Base-by-base conservation (phyloP, 2,797 vertebrate species). In the Sternotherus odoratus region DNA sequence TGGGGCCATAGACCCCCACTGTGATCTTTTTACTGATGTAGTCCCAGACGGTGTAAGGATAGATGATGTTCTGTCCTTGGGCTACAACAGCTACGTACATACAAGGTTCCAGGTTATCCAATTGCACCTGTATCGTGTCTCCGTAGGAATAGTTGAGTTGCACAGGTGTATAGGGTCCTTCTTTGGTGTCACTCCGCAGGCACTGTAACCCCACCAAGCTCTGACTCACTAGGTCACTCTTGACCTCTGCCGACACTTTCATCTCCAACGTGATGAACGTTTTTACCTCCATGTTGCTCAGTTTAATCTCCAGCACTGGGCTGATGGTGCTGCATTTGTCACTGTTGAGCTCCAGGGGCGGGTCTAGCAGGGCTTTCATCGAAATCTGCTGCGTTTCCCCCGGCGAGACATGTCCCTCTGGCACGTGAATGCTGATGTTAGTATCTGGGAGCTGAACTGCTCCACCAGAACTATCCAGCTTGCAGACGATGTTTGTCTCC, bases 401-500 rank as follows among this genome's bases (percentile, higher is more conserved):
- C 0, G 96, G 97, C 46, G 97, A 98, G 30, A 99, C 98, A 0
- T 99, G 99, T 63, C 99, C 99, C 94, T 99, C 98, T 0, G 99
- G 99, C 88, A 99, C 98, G 0, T 97, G 99, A 87, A 99, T 98
- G 89, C 98, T 99, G 96, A 99, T 99, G 92, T 98, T 97, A 5
- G 99, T 99, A 97, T 99, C 99, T 0, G 99, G 99, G 28, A 99
- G 99, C 97, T 99, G 99, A 69, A 99, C 98, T 0, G 99, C 98
- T 4, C 99, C 99, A 9, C 99, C 99, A 0, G 97, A 98, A 80
- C 98, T 98, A 91, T 99, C 99, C 96, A 99, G 96, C 91, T 98
- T 98, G 96, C 99, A 99, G 57, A 99, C 99, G 0, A 99, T 99
- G 94, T 98, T 99, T 2, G 99, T 99, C 97, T 99, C 99, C 94